These are phyloP conservation scores for Pollenia labialis DNA, from an alignment of 2,888 invertebrate genomes.

Conservation along the genomic window DNA sequence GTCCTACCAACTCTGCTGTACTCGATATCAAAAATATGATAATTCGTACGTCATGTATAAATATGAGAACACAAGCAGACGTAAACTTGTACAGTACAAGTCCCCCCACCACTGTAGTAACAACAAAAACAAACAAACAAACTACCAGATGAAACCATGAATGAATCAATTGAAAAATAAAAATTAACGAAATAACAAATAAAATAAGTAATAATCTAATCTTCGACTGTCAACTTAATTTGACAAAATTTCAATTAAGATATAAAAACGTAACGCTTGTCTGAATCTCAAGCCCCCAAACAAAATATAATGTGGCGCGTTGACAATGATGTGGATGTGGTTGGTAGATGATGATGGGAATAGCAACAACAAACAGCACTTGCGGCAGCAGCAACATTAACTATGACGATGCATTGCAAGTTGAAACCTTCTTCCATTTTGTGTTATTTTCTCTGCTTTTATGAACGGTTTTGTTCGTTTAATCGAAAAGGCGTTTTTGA, in stretches of 20 bases:
- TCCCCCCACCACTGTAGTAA: neutral
- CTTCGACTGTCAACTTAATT: slow-evolving; percentile 80
- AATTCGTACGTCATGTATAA: neutral
- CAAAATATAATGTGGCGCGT: slow-evolving; percentile 67
- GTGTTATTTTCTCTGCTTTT: slow-evolving; percentile 1
- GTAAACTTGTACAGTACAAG: slow-evolving; percentile 1
- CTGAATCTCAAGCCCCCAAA: slow-evolving; percentile 76
- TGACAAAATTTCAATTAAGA: slow-evolving; percentile 81
- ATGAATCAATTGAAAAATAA: slow-evolving; percentile 71
- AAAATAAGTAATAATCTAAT: slow-evolving; percentile 76
- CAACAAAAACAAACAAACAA: neutral
- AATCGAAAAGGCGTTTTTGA: slow-evolving; percentile 43
- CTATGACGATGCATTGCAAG: slow-evolving; percentile 41
- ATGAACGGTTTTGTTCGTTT: slow-evolving; percentile 30
- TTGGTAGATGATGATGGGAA: slow-evolving; percentile 25
- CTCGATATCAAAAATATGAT: neutral
- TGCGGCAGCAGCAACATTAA: slow-evolving; percentile 28
- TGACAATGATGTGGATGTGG: slow-evolving; percentile 61
- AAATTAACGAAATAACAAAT: slow-evolving; percentile 13
- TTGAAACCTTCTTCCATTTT: neutral
- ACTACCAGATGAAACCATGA: slow-evolving; percentile 22
- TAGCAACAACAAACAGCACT: slow-evolving; percentile 23
- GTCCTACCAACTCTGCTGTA: neutral
- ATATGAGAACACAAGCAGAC: neutral
- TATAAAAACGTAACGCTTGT: slow-evolving; percentile 79